Conservation (phyloP, 2,888 invertebrate genomes). For the Hydropsyche betteni region DNA sequence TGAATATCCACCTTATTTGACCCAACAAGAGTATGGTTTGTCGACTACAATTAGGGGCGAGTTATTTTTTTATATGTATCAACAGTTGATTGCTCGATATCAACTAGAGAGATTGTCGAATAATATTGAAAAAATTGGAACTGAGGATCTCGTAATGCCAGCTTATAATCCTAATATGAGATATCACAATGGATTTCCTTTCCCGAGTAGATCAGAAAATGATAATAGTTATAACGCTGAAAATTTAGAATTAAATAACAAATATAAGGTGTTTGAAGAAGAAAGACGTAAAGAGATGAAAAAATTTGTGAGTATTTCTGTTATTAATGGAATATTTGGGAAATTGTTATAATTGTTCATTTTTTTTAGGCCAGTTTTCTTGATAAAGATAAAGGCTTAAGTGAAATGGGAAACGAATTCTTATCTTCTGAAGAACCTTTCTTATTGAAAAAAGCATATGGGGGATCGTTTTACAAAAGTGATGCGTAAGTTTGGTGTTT, state of each 20-base stretch:
- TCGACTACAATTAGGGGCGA: neutral
- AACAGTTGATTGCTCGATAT: neutral
- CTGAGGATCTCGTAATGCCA: neutral
- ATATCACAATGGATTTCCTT: neutral
- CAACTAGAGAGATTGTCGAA: neutral
- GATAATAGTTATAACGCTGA: neutral
- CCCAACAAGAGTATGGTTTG: neutral
- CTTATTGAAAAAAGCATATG: neutral
- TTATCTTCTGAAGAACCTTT: neutral
- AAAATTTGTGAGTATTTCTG: neutral
- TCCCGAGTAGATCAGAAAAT: neutral
- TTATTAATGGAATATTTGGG: neutral
- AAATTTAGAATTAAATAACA: neutral
- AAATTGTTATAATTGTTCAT: neutral
- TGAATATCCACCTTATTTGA: neutral
- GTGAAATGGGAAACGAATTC: neutral
- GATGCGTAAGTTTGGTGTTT: neutral
- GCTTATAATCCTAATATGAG: constrained; percentile 4
- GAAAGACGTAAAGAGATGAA: neutral
- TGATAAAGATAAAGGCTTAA: neutral
- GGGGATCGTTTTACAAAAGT: neutral
- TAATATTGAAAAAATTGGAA: neutral
- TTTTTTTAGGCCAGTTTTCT: neutral
- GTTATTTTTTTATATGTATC: constrained; percentile 3
- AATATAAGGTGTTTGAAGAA: neutral